Evolutionary conservation across 1,140 invertebrate species (phyloP).

Genomic region (Drosophila willistoni): DNA sequence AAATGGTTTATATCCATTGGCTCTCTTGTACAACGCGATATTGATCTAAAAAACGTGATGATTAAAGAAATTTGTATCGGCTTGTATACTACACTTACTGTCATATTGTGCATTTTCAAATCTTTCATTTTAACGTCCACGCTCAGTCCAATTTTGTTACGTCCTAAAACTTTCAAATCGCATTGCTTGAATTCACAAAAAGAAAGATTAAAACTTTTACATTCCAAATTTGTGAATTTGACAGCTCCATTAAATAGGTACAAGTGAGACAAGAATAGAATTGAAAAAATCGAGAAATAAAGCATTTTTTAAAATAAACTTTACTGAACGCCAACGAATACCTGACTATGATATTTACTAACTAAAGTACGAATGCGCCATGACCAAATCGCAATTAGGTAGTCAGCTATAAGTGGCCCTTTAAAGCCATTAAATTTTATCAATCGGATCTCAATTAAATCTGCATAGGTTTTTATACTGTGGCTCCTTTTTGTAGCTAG

Average conservation of each 20-base stretch:
- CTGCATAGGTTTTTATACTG: too few species aligned
- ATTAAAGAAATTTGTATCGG: not conserved
- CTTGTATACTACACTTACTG: not conserved
- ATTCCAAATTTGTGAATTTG: conserved; percentile 29
- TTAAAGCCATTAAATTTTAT: too few species aligned
- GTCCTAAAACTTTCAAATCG: conserved; percentile 25
- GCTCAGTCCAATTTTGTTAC: conserved; percentile 18
- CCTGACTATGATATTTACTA: not conserved
- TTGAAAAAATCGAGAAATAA: too few species aligned
- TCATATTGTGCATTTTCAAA: conserved; percentile 12
- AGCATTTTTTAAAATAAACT: too few species aligned
- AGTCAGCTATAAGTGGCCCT: too few species aligned
- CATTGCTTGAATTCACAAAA: conserved; percentile 25
- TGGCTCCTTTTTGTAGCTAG: too few species aligned
- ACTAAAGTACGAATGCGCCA: not conserved
- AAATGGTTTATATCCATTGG: conserved; percentile 38
- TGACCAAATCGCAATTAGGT: too few species aligned
- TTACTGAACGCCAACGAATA: too few species aligned
- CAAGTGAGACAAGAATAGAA: not conserved
- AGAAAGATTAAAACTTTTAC: conserved; percentile 10
- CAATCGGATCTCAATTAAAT: too few species aligned
- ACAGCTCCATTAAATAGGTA: not conserved
- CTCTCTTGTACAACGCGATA: conserved; percentile 6
- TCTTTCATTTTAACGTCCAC: conserved; percentile 9
- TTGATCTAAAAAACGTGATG: not conserved